Evolutionary conservation across 2,888 invertebrate genomes (phyloP), one percentile per base, ranked within the genome.

Genomic region (Augiades crinisus): DNA sequence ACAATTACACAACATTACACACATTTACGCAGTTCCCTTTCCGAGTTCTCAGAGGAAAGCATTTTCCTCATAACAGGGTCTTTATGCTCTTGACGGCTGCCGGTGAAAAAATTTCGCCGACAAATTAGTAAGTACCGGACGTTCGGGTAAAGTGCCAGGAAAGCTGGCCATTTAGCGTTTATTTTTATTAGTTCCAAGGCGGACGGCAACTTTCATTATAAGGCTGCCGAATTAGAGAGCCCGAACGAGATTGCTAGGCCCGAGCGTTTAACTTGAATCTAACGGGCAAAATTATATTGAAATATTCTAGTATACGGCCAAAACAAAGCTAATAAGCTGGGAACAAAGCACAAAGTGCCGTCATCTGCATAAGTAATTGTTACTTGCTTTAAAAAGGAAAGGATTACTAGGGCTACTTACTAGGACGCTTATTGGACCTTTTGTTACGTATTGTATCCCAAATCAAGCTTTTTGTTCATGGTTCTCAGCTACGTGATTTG

Each of bases 301-400:
- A 57, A 57, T 58, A 58, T 60, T 65, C 67, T 59, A 63, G 64
- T 61, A 59, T 33, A 21, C 60, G 56, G 62, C 57, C 57, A 66
- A 65, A 65, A 63, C 58, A 68, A 64, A 63, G 67, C 60, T 65
- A 69, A 70, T 68, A 64, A 67, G 64, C 57, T 68, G 63, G 61
- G 68, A 65, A 65, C 53, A 56, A 47, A 50, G 61, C 57, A 60
- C 55, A 60, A 65, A 69, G 66, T 60, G 63, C 58, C 65, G 62
- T 61, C 68, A 67, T 73, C 70, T 71, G 68, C 75, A 74, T 74
- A 72, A 74, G 68, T 73, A 70, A 74, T 73, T 72, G 65, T 67
- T 62, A 61, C 55, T 58, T 57, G 58, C 60, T 54, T 59, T 67
- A 63, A 64, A 68, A 1, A 22, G 22, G 19, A n/a, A n/a, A n/a